Percentiles rank a stretch among this genome's conserved stretches.
Conservation (phyloP, 2,113 vertebrate species). For the Lophotis ruficrista region DNA sequence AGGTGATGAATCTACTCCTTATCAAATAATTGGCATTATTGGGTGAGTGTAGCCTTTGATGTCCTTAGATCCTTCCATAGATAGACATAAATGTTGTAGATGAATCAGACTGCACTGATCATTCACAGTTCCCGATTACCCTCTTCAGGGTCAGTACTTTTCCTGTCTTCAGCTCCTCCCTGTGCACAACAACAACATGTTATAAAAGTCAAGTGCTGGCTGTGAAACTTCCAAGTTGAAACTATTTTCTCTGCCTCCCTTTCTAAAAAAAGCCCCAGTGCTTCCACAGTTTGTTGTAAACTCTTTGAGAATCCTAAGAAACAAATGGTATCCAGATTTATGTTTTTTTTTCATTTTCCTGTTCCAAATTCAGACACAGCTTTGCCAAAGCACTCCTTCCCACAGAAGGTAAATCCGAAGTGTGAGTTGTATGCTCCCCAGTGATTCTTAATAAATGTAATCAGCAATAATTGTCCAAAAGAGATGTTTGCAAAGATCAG, state of each 20-base stretch:
- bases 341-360: not conserved
- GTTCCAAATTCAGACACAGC: not conserved
- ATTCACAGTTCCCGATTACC: not conserved
- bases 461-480: not conserved
- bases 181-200: not conserved
- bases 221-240: not conserved
- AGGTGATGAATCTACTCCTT: not conserved
- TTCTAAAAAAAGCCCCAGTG: not conserved
- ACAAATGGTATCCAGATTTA: not conserved
- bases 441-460: conserved; percentile 10
- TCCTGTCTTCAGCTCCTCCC: conserved; percentile 6
- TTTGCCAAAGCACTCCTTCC: not conserved
- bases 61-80: conserved; percentile 1
- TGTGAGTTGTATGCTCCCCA: not conserved
- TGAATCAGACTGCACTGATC: conserved; percentile 21
- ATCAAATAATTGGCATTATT: conserved; percentile 14
- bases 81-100: not conserved
- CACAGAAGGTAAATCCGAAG: not conserved
- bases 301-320: not conserved
- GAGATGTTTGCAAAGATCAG: not conserved
- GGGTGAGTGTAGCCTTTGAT: not conserved
- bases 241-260: not conserved
- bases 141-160: conserved; percentile 22
- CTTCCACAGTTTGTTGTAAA: not conserved
- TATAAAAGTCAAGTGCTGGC: not conserved